Conservation (phyloP, 2,888 invertebrate species). For the Osmoderma eremita region DNA sequence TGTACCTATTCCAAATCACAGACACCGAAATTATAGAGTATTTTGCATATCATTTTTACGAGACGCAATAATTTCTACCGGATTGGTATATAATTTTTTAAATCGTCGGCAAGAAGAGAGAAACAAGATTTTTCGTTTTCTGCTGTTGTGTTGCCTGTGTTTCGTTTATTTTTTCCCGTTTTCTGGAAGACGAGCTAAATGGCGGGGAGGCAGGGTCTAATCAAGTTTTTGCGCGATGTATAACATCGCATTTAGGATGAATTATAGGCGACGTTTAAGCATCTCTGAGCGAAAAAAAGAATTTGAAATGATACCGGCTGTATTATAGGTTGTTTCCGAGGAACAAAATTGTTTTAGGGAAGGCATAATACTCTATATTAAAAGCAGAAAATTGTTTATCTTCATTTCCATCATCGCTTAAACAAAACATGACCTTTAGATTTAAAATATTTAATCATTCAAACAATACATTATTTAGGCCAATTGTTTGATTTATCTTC, state of each 20-base stretch:
- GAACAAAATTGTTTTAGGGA: too few relatives aligned
- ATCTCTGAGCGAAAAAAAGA: too few relatives aligned
- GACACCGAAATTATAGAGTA: constrained; percentile 62
- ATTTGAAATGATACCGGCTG: too few relatives aligned
- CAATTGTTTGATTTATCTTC: background rate
- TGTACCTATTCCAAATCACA: constrained; percentile 60
- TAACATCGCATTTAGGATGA: constrained; percentile 7
- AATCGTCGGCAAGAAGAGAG: constrained; percentile 54
- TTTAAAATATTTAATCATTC: too few relatives aligned
- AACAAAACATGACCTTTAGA: too few relatives aligned
- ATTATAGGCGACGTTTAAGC: constrained; percentile 6
- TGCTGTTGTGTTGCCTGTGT: background rate
- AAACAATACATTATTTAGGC: too few relatives aligned
- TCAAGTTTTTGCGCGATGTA: constrained; percentile 6
- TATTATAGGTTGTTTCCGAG: too few relatives aligned
- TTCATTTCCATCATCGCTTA: too few relatives aligned
- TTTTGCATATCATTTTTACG: constrained; percentile 64
- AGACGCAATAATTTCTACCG: constrained; percentile 61
- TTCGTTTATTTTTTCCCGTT: background rate
- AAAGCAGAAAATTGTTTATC: too few relatives aligned
- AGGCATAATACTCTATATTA: too few relatives aligned
- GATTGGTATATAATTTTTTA: constrained; percentile 61
- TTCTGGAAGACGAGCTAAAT: constrained; percentile 3
- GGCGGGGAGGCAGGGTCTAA: background rate
- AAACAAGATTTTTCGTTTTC: constrained; percentile 17